Percentiles rank a stretch among this genome's conserved stretches.
These are phyloP conservation scores for Falco biarmicus DNA, from an alignment of 2,797 vertebrate genomes.

Conservation along the genomic window DNA sequence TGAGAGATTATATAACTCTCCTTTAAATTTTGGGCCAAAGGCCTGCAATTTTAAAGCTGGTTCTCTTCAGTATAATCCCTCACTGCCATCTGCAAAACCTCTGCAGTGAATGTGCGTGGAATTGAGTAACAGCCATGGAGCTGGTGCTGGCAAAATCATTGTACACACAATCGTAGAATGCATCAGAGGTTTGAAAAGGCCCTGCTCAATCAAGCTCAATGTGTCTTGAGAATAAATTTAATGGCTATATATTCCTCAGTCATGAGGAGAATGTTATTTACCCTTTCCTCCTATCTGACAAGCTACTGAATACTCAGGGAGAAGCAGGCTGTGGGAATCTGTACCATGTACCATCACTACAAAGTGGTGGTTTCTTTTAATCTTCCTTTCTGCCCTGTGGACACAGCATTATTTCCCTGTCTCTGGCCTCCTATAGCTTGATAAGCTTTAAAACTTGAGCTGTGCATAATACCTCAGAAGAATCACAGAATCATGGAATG, in stretches of 20 bases:
- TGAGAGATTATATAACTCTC: background rate
- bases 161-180: background rate
- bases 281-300: background rate
- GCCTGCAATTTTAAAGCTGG: background rate
- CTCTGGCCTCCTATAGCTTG: background rate
- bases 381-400: background rate
- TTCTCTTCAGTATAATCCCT: background rate
- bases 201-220: background rate
- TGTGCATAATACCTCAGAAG: background rate
- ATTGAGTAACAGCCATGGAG: background rate
- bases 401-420: background rate
- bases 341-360: too few species aligned
- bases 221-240: background rate
- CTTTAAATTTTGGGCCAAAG: background rate
- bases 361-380: background rate
- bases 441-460: background rate
- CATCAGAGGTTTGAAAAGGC: background rate
- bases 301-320: background rate
- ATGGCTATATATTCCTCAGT: background rate
- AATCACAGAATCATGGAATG: too few species aligned
- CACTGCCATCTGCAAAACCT: background rate
- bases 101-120: background rate
- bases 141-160: background rate
- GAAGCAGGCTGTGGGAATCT: background rate
- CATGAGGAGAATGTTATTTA: background rate